Evolutionary conservation across 2,113 vertebrate species (phyloP).

Genomic region (Xiphophorus maculatus): DNA sequence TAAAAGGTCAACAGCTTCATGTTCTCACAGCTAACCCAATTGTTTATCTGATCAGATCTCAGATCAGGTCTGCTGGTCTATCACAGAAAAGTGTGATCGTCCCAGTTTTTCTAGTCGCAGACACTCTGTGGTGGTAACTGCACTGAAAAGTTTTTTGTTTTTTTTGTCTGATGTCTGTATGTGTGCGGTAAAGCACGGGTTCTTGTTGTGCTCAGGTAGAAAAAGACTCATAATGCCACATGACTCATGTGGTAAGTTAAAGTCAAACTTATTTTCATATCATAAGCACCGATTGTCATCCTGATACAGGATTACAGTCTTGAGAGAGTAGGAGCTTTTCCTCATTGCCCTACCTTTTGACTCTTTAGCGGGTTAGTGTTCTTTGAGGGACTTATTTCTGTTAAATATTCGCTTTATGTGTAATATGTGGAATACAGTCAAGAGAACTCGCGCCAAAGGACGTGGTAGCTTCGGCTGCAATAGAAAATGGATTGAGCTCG

Average conservation of each 20-base stretch:
- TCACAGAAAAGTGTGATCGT: slow-evolving; percentile 30
- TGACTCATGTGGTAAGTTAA: slow-evolving; percentile 65
- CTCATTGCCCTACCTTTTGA: slow-evolving; percentile 44
- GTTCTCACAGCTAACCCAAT: background rate
- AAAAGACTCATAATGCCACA: slow-evolving; percentile 70
- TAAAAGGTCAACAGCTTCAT: slow-evolving; percentile 25
- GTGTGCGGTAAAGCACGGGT: slow-evolving; percentile 55
- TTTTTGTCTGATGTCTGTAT: slow-evolving; percentile 62
- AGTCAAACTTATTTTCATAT: slow-evolving; percentile 51
- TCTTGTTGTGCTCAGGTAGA: slow-evolving; percentile 52
- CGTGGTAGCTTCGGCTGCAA: slow-evolving; percentile 63
- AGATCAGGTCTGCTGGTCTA: slow-evolving; percentile 17
- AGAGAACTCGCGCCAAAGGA: slow-evolving; percentile 57
- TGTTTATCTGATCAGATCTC: slow-evolving; percentile 23
- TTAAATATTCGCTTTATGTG: slow-evolving; percentile 59
- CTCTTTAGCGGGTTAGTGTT: background rate
- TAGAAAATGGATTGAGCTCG: slow-evolving; percentile 64
- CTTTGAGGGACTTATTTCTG: slow-evolving; percentile 39
- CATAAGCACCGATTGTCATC: slow-evolving; percentile 41
- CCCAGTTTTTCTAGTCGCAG: slow-evolving; percentile 55
- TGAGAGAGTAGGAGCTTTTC: slow-evolving; percentile 29
- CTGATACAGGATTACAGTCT: slow-evolving; percentile 44
- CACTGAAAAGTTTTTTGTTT: slow-evolving; percentile 59
- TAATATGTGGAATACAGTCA: slow-evolving; percentile 39
- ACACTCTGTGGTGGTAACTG: slow-evolving; percentile 44